Evolutionary conservation across 2,888 invertebrate species (phyloP), one percentile per base, ranked within the genome.

Genomic region (Latheticus oryzae): DNA sequence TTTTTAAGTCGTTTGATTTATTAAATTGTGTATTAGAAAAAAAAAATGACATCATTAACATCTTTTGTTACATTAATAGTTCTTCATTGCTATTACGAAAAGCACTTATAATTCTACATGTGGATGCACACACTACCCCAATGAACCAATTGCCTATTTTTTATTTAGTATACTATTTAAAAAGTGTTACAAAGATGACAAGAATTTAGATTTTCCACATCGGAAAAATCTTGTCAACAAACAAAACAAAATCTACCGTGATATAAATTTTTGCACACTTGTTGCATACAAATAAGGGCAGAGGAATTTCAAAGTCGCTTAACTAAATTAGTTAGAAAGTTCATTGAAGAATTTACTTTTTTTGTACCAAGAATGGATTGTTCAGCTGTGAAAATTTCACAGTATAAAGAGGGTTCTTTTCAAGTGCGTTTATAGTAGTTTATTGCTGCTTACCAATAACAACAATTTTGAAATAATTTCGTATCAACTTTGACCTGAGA

Each of bases 131-230:
- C 48, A 58, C 43, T 40, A 42, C 43, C 42, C 58, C 40, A 53
- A 42, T 50, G 43, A 54, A 16, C 58, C 30, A 48, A 5, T 56
- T 40, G 17, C 50, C 56, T 50, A 56, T 54, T 42, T 58, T 37
- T 48, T 43, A 42, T 48, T 54, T 58, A 54, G 58, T 58, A 58
- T 58, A 58, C 58, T 26, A 58, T 30, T 58, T 58, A 11, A 58
- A 58, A 58, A 58, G 58, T 58, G 50, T 54, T 37, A 54, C 54
- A 53, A 13, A 32, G 23, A 24, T 38, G 58, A 26, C 28, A 24
- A 53, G 58, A 47, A 58, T 54, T 28, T 30, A n/a, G 42, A 58
- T 47, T 35, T 50, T n/a, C n/a, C n/a, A n/a, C n/a, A n/a, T n/a
- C n/a, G n/a, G n/a, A n/a, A n/a, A n/a, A n/a, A n/a, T n/a, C n/a